These are phyloP conservation scores for Rhinoptilus africanus DNA, from an alignment of 2,113 vertebrate species.

Conservation along the genomic window DNA sequence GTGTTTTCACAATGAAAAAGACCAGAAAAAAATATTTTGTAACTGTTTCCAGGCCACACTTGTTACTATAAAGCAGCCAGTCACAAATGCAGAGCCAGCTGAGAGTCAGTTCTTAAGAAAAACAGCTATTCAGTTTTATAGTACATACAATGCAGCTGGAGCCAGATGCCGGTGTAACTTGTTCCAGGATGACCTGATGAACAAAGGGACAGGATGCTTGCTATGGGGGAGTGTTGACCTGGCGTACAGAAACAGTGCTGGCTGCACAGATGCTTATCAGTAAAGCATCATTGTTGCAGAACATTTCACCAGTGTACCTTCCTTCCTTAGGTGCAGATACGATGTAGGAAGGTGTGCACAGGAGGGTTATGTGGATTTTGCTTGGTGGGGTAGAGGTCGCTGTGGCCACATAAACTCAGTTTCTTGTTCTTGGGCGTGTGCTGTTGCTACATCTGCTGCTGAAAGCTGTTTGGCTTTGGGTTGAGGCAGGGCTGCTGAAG, in stretches of 20 bases:
- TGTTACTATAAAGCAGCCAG: background rate
- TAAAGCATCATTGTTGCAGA: background rate
- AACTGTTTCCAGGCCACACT: background rate
- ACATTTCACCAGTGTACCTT: background rate
- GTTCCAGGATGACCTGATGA: background rate
- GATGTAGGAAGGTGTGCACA: rapidly evolving
- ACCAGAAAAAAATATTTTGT: background rate
- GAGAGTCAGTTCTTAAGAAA: background rate
- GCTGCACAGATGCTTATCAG: background rate
- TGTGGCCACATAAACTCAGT: background rate
- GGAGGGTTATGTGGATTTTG: background rate
- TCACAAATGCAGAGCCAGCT: background rate
- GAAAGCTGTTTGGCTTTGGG: background rate
- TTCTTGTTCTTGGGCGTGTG: background rate
- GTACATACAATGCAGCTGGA: background rate
- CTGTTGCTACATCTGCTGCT: background rate
- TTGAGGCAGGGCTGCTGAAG: background rate
- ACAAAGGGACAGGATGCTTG: background rate
- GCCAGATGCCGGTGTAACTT: background rate
- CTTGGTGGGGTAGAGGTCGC: background rate
- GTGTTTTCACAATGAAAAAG: background rate
- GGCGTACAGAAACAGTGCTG: background rate
- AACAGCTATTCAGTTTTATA: background rate
- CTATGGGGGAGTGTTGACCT: background rate
- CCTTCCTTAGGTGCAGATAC: rapidly evolving